Evolutionary conservation across 2,797 vertebrate genomes (phyloP).

Genomic region (Chloroceryle inda): DNA sequence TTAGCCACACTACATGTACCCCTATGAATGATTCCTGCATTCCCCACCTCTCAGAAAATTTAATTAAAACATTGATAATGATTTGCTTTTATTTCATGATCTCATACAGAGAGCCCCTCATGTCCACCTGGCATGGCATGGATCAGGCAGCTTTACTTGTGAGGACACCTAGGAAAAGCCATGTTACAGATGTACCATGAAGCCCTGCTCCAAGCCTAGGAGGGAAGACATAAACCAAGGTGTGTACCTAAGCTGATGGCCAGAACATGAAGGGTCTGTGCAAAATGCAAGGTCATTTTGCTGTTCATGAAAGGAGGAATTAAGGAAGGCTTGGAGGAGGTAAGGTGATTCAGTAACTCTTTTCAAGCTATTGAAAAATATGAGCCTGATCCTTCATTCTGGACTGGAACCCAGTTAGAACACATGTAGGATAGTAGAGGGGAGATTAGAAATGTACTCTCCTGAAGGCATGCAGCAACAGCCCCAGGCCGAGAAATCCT

Average conservation of each 20-base stretch:
- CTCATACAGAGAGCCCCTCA: neutral
- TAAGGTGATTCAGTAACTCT: neutral
- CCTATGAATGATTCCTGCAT: neutral
- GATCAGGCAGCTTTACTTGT: neutral
- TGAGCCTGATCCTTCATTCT: neutral
- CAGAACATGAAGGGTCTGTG: neutral
- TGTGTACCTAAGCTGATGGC: neutral
- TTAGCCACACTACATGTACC: neutral
- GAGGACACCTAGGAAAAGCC: neutral
- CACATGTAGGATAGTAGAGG: neutral
- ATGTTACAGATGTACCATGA: neutral
- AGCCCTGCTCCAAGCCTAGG: neutral
- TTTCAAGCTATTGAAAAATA: neutral
- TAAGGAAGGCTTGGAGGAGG: neutral
- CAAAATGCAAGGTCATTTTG: neutral
- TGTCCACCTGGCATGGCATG: neutral
- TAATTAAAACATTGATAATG: neutral
- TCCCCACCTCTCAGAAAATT: neutral
- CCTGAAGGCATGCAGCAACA: neutral
- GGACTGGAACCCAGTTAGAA: neutral
- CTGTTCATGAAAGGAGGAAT: neutral
- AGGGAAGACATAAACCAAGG: neutral
- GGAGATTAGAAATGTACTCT: neutral
- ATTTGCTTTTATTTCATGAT: neutral
- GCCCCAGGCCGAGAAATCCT: conserved; percentile 20